Percentiles rank a stretch among this genome's conserved stretches.
These are phyloP conservation scores for Sitodiplosis mosellana DNA, from an alignment of 1,140 invertebrate species.

Conservation along the genomic window DNA sequence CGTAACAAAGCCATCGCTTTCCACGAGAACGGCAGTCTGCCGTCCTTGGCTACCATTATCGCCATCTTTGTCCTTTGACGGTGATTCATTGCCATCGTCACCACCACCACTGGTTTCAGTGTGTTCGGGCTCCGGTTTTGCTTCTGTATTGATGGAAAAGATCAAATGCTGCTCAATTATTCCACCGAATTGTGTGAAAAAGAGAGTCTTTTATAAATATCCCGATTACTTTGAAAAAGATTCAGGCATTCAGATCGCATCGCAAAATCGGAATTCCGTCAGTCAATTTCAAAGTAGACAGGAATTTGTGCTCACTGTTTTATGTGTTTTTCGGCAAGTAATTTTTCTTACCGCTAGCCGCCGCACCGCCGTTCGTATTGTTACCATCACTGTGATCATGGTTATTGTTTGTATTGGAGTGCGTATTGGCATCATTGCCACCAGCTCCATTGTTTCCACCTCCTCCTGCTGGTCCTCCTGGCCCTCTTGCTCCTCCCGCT, in stretches of 20 bases:
- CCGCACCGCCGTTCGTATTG: conserved; percentile 10
- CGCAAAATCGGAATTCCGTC: too few relatives aligned
- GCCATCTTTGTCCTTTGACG: conserved; percentile 10
- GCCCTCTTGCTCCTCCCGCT: conserved; percentile 1
- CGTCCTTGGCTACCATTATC: conserved; percentile 27
- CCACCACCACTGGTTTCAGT: neutral
- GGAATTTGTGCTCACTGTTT: too few relatives aligned
- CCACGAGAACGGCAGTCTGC: conserved; percentile 62
- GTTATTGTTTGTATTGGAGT: conserved; percentile 2
- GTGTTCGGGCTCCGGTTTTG: too few relatives aligned
- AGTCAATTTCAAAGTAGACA: too few relatives aligned
- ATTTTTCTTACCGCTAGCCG: too few relatives aligned
- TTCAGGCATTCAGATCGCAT: too few relatives aligned
- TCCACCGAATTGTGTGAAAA: too few relatives aligned
- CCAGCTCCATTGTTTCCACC: neutral
- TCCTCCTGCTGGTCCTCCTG: conserved; percentile 1
- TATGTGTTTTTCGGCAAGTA: too few relatives aligned
- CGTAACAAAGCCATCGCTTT: conserved; percentile 60
- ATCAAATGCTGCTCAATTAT: too few relatives aligned
- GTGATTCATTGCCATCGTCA: conserved; percentile 1
- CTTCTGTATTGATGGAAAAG: too few relatives aligned
- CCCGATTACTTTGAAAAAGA: too few relatives aligned
- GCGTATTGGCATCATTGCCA: neutral
- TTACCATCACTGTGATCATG: conserved; percentile 13
- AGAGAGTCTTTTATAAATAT: too few relatives aligned